phyloP scores from a whole-genome alignment of 53 echinoderm and acorn worm species.

The Holothuria scabra region DNA sequence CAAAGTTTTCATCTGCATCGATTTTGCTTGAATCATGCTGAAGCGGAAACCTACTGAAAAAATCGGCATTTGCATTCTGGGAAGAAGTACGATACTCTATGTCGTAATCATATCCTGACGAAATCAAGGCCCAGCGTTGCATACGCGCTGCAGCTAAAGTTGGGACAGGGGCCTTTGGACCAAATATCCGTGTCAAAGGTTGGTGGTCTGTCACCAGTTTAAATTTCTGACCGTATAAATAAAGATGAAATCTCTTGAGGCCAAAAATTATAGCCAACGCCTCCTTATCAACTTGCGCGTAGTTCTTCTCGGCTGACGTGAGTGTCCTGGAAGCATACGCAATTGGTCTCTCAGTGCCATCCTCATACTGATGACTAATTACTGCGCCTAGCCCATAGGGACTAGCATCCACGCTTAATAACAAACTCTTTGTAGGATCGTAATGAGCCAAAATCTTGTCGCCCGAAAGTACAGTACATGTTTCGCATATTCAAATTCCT shows the following conservation, averaged over 20 bases:
- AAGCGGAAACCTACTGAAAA: conserved; percentile 43
- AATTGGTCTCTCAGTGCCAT: conserved; percentile 40
- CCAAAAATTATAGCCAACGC: conserved; percentile 42
- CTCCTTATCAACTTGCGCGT: conserved; percentile 1
- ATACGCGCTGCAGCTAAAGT: not conserved
- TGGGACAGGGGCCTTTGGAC: conserved; percentile 24
- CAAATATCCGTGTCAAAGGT: conserved; percentile 43
- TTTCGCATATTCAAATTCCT: conserved; percentile 28
- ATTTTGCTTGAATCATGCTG: not conserved
- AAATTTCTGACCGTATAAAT: conserved; percentile 17
- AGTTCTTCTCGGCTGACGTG: conserved; percentile 26
- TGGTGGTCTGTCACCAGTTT: conserved; percentile 34
- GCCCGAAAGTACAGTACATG: not conserved
- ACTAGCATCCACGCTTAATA: not conserved
- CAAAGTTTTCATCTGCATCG: conserved; percentile 12
- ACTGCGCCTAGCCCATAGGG: not conserved
- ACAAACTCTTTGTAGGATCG: conserved; percentile 5
- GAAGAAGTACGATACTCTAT: too few species aligned
- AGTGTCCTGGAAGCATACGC: conserved; percentile 48
- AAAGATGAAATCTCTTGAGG: conserved; percentile 45
- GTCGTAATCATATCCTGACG: too few species aligned
- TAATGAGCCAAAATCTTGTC: not conserved
- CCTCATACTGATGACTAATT: not conserved
- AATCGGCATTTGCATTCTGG: too few species aligned
- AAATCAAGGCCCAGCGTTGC: too few species aligned